Conservation (phyloP, 2,113 vertebrate genomes). For the Fulmarus glacialis region DNA sequence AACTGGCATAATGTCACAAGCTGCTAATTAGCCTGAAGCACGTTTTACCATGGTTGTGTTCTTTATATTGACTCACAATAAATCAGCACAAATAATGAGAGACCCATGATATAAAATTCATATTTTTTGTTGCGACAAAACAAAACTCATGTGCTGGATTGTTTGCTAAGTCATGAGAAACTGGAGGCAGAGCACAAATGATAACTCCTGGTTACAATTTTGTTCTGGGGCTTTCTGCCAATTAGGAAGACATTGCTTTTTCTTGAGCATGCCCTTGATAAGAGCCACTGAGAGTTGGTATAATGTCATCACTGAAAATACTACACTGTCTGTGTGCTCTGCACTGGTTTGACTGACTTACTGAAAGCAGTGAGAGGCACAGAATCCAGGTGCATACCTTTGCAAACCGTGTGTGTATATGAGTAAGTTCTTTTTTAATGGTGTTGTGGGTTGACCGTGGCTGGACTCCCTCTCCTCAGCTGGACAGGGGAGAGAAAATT, state of each 20-base stretch:
- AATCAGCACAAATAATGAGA: background rate
- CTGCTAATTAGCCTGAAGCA: background rate
- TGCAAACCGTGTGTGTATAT: background rate
- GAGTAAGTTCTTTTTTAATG: background rate
- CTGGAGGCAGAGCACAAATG: background rate
- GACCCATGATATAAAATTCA: rapidly evolving
- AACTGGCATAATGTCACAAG: background rate
- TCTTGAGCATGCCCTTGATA: background rate
- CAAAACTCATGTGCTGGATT: background rate
- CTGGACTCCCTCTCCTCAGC: background rate
- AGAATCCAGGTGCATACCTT: background rate
- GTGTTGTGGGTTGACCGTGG: background rate
- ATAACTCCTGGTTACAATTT: background rate
- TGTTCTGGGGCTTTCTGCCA: background rate
- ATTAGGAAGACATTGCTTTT: background rate
- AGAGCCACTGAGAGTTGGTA: background rate
- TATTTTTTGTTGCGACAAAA: background rate
- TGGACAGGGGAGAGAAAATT: background rate
- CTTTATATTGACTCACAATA: background rate
- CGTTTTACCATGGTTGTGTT: background rate
- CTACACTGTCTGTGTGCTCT: background rate
- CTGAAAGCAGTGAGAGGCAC: background rate
- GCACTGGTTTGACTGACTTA: background rate
- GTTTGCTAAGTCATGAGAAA: background rate
- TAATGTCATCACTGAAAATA: background rate